Evolutionary conservation across 1,140 invertebrate species (phyloP).

Genomic region (Drosophila guanche): DNA sequence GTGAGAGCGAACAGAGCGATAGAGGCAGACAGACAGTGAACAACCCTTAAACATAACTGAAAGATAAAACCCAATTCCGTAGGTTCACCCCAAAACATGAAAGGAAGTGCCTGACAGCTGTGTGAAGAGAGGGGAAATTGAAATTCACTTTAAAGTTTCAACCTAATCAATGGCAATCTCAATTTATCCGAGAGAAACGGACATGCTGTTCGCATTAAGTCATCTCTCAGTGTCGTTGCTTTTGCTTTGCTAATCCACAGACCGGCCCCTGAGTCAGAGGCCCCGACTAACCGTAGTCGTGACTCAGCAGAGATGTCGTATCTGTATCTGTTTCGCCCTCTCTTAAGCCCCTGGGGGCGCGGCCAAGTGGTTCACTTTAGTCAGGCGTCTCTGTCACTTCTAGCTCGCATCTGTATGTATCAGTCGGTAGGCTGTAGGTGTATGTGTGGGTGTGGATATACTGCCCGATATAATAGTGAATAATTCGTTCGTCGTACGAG

Average conservation of each 20-base stretch:
- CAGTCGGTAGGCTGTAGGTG: conserved; percentile 13
- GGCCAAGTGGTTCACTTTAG: conserved; percentile 48
- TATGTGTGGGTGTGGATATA: conserved; percentile 10
- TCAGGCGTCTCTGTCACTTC: conserved; percentile 49
- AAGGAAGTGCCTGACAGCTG: neutral
- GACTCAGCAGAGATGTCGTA: conserved; percentile 53
- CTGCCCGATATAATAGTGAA: conserved; percentile 57
- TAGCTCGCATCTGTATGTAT: conserved; percentile 25
- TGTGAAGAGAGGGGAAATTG: neutral
- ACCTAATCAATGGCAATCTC: conserved; percentile 13
- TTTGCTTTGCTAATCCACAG: conserved; percentile 47
- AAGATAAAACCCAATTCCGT: conserved; percentile 67
- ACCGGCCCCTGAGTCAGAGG: conserved; percentile 67
- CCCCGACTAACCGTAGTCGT: conserved; percentile 13
- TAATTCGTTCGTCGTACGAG: conserved; percentile 18
- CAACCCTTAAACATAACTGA: conserved; percentile 62
- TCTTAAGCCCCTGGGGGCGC: conserved; percentile 23
- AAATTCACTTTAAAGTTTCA: neutral
- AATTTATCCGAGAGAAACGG: conserved; percentile 36
- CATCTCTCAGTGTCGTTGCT: conserved; percentile 39
- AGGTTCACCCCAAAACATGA: conserved; percentile 42
- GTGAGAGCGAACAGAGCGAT: conserved; percentile 3
- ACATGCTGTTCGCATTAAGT: conserved; percentile 70
- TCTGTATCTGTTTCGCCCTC: neutral
- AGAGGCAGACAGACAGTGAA: conserved; percentile 44